Evolutionary conservation across 2,113 vertebrate species (phyloP).

Genomic region (Poecile atricapillus): DNA sequence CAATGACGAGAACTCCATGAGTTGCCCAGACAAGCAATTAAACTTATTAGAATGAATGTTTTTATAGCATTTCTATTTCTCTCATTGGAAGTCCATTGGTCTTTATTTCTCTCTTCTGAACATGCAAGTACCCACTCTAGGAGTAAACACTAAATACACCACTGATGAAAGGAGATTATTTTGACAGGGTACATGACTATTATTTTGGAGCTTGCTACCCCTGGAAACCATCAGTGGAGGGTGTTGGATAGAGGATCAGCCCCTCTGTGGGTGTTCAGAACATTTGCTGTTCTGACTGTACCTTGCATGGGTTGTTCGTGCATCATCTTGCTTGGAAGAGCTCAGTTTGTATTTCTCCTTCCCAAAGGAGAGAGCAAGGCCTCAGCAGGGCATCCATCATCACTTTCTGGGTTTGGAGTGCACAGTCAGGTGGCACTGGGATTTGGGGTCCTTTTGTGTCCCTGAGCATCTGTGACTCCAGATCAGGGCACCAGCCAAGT

Average conservation of each 20-base stretch:
- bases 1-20: neutral
- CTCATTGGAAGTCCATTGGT: neutral
- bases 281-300: neutral
- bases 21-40: slow-evolving; percentile 25
- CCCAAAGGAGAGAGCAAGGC: neutral
- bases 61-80: slow-evolving; percentile 14
- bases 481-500: neutral
- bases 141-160: neutral
- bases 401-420: neutral
- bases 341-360: neutral
- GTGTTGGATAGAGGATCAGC: neutral
- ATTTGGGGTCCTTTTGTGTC: neutral
- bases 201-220: neutral
- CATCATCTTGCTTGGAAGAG: neutral
- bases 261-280: neutral
- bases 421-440: neutral
- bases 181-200: neutral
- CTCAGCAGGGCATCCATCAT: neutral
- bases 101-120: slow-evolving; percentile 20
- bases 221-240: neutral
- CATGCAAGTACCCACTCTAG: neutral
- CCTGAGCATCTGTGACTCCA: neutral
- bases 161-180: slow-evolving; percentile 13
- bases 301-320: neutral
- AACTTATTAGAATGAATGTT: slow-evolving; percentile 35